Conservation (phyloP, 2,113 vertebrate genomes). For the Marmota flaviventris region DNA sequence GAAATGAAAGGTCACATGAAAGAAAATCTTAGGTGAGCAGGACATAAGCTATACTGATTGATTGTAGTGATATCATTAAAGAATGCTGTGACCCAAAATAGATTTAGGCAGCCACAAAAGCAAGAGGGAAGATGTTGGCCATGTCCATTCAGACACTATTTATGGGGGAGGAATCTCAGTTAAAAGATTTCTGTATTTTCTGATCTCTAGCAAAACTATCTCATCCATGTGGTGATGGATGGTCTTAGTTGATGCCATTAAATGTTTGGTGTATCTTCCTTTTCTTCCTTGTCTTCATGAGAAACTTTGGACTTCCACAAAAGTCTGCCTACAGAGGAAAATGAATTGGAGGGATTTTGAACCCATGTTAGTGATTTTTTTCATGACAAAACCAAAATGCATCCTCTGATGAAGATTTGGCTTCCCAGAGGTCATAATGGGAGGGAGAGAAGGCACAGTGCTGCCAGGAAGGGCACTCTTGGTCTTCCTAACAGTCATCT, state of each 20-base stretch:
- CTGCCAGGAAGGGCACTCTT: fast-evolving
- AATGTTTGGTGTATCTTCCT: background rate
- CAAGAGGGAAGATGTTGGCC: background rate
- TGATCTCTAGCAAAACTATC: background rate
- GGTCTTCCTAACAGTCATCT: background rate
- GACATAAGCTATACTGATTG: background rate
- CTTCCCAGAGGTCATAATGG: background rate
- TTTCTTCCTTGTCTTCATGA: background rate
- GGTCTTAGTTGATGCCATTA: background rate
- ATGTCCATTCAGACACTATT: background rate
- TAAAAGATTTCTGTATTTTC: background rate
- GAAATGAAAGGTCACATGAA: background rate
- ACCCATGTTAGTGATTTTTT: background rate
- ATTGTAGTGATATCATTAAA: background rate
- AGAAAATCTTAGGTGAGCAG: background rate
- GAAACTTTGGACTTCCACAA: background rate
- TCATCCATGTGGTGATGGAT: background rate
- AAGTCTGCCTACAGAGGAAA: background rate
- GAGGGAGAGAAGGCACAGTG: background rate
- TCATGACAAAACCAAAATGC: background rate
- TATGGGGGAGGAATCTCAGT: background rate
- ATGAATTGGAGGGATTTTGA: background rate
- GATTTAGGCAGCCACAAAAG: background rate
- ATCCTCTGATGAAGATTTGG: background rate
- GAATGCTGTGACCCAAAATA: background rate